Base-by-base conservation (phyloP, 2,797 vertebrate species). In the Acropternis orthonyx region DNA sequence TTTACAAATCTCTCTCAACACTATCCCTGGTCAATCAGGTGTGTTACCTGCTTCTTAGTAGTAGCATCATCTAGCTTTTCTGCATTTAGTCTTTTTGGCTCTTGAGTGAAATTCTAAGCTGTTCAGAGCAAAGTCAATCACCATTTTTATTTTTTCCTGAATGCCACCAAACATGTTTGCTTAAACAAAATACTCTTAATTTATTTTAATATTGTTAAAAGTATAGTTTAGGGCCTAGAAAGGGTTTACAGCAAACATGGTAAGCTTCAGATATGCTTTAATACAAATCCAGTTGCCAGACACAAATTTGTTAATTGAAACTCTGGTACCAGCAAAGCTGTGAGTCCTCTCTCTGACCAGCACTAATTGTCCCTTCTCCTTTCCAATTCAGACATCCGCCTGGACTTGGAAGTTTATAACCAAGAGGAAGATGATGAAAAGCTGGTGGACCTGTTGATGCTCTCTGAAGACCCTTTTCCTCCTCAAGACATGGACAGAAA, bases 361-460 rank as follows among this genome's bases (percentile, higher is more conserved):
- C 49, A 52, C 1, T 27, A 51, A 63, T 36, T 73, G 61, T 82
- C n/a, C n/a, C 71, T 84, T 69, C 52, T n/a, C 39, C 56, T 91
- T 39, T 84, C 28, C 51, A 12, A 59, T 83, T 32, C 93, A 99
- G 99, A 99, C 76, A 99, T 99, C 75, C 98, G 99, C 24, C 73
- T 99, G 96, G 98, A 99, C 97, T 99, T 98, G 99, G 96, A 99
- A 96, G 98, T 97, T 10, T 99, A 98, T 32, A 98, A 98, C 81
- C 85, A 97, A 3, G 98, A 99, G 39, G 58, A 88, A 26, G 97
- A 95, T 3, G 98, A 98, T 76, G 91, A 89, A 41, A 98, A 97
- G 79, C 91, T 99, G 87, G 91, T 99, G 92, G 99, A 99, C 68
- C 85, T 99, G n/a, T 52, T 98, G 90, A 89, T 99, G 85, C 85